Evolutionary conservation across 2,113 vertebrate species (phyloP).

Genomic region (Ascaphus truei): DNA sequence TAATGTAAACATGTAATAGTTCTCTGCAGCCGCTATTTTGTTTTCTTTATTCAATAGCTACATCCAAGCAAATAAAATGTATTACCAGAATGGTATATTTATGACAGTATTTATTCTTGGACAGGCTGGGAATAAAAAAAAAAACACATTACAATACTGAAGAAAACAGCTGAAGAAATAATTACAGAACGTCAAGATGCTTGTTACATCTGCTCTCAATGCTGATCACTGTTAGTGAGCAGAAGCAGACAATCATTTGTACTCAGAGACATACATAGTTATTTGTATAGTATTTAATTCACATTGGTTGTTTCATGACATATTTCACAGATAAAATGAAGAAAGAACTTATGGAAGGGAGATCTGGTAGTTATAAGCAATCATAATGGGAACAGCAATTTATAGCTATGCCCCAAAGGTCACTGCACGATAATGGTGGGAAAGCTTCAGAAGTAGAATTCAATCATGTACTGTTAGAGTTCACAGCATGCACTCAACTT

Average conservation of each 20-base stretch:
- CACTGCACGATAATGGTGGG: neutral
- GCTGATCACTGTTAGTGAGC: neutral
- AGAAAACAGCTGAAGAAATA: neutral
- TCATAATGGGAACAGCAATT: neutral
- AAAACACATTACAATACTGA: neutral
- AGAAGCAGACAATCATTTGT: neutral
- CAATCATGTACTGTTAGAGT: neutral
- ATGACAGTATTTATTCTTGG: neutral
- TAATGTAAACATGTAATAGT: neutral
- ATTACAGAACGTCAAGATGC: neutral
- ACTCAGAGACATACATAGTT: neutral
- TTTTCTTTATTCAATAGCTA: neutral
- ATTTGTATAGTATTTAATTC: neutral
- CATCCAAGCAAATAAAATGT: no score
- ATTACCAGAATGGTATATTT: neutral
- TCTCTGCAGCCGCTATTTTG: neutral
- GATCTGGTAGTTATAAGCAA: slow-evolving; percentile 1
- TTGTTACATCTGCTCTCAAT: slow-evolving; percentile 11
- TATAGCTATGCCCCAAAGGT: slow-evolving; percentile 5
- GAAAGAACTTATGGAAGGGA: neutral
- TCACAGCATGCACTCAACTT: neutral
- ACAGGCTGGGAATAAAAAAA: neutral
- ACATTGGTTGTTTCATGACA: neutral
- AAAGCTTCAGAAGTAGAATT: neutral
- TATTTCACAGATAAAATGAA: neutral